Base-by-base conservation (phyloP, 64 coral and sea anemone genomes). In the Montipora capricornis region DNA sequence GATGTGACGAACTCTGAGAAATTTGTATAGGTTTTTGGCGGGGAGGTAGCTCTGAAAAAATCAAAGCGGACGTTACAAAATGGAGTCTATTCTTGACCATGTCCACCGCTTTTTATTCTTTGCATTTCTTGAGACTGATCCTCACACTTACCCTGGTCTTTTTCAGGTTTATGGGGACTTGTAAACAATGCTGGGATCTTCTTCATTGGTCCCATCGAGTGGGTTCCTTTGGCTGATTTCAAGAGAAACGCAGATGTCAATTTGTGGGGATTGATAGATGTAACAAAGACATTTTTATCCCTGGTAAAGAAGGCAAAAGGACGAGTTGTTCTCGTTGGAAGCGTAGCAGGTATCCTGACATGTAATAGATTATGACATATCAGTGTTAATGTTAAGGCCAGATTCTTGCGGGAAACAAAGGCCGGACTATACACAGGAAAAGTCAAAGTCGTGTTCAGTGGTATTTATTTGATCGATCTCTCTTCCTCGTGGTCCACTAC, bases 251-350 rank as follows among this genome's bases (percentile, higher is more conserved):
- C 87, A 51, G 87, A 89, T 16, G 87, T 89, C 14, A 89, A 77
- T 61, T 79, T 89, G 14, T 89, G 87, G 87, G 87, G 87, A 7
- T 1, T 61, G 73, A 49, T 89, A 46, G 87, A 89, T 44, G 87
- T 89, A 9, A 89, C 51, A 12, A 89, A 89, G 74, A 89, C 87
- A 60, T 89, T 89, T 19, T 61, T 89, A 44, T 73, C 87, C 44
- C 51, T 78, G 15, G 49, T 78, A 16, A 89, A 89, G 16, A 61
- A 60, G 24, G 87, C 73, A 12, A 89, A 67, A 16, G 87, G 87
- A 13, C 50, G 87, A 24, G 14, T 89, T 22, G 73, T 89, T 11
- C 6, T 77, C 6, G 74, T 89, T 17, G 6, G 51, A 10, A 89
- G 87, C 52, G 60, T 79, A 77, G 87, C 76, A 79, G 87, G 87